Evolutionary conservation across 37 sponge, comb jelly and placozoan species (phyloP).

Genomic region (Axinella damicornis): DNA sequence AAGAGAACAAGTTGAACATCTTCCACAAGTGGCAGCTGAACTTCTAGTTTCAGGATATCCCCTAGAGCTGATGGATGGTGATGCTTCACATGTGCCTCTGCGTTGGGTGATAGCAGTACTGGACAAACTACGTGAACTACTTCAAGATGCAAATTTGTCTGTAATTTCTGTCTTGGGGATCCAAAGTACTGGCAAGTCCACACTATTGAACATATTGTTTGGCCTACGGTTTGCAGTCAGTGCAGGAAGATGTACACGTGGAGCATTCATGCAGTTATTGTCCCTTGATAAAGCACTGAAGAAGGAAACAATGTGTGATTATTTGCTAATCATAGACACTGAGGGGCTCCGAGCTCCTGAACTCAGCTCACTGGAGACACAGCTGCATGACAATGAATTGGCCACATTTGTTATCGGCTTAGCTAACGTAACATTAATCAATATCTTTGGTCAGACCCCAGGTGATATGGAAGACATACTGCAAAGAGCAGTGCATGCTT

Average conservation of each 20-base stretch:
- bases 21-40: slow-evolving; percentile 43
- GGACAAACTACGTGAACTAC: not conserved
- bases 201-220: slow-evolving; percentile 48
- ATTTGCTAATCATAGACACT: slow-evolving; percentile 34
- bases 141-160: not conserved
- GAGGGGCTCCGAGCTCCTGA: slow-evolving; percentile 50
- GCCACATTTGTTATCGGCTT: slow-evolving; percentile 57
- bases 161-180: slow-evolving; percentile 32
- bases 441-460: slow-evolving; percentile 37
- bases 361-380: slow-evolving; percentile 8
- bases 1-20: no score
- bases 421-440: slow-evolving; percentile 40
- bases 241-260: slow-evolving; percentile 26
- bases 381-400: slow-evolving; percentile 44
- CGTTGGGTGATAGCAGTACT: slow-evolving; percentile 47
- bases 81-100: slow-evolving; percentile 55
- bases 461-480: slow-evolving; percentile 38
- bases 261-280: slow-evolving; percentile 50
- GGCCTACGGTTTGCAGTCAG: slow-evolving; percentile 44
- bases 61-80: slow-evolving; percentile 48
- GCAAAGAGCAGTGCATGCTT: slow-evolving; percentile 55
- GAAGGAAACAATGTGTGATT: slow-evolving; percentile 9
- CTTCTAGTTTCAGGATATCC: slow-evolving; percentile 54
- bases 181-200: slow-evolving; percentile 59
- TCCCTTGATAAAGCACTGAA: slow-evolving; percentile 7